phyloP scores from a whole-genome alignment of 1,140 invertebrate genomes.

The Apis florea region DNA sequence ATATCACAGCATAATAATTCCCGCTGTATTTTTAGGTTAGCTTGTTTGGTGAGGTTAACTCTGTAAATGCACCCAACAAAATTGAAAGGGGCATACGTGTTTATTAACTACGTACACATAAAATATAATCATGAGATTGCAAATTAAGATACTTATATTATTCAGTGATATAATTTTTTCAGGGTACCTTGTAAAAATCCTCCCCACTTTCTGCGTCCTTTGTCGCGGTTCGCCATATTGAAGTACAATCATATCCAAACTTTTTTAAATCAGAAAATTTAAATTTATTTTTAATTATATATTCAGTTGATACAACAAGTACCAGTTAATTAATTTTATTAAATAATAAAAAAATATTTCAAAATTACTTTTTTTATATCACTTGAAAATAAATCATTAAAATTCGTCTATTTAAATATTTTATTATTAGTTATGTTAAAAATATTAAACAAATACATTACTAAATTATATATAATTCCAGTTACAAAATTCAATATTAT shows the following conservation, averaged over 20 bases:
- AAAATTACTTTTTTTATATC: background rate
- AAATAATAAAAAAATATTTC: background rate
- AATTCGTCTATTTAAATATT: background rate
- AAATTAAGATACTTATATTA: slow-evolving; percentile 24
- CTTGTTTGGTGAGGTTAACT: slow-evolving; percentile 74
- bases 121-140: slow-evolving; percentile 22
- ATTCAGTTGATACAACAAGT: background rate
- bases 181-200: slow-evolving; percentile 79
- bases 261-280: slow-evolving; percentile 51
- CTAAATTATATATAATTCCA: background rate
- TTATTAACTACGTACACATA: slow-evolving; percentile 25
- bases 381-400: background rate
- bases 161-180: slow-evolving; percentile 38
- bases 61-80: slow-evolving; percentile 12
- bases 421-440: background rate
- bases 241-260: slow-evolving; percentile 71
- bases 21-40: slow-evolving; percentile 71
- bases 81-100: slow-evolving; percentile 7
- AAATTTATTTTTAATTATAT: slow-evolving; percentile 13
- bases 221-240: slow-evolving; percentile 81
- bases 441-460: background rate
- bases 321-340: background rate
- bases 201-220: slow-evolving; percentile 81
- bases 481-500: background rate
- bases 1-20: slow-evolving; percentile 61